Percentiles rank a stretch among this genome's conserved stretches.
Conservation (phyloP, 2,888 invertebrate genomes). For the Glyphotaelius pellucidus region DNA sequence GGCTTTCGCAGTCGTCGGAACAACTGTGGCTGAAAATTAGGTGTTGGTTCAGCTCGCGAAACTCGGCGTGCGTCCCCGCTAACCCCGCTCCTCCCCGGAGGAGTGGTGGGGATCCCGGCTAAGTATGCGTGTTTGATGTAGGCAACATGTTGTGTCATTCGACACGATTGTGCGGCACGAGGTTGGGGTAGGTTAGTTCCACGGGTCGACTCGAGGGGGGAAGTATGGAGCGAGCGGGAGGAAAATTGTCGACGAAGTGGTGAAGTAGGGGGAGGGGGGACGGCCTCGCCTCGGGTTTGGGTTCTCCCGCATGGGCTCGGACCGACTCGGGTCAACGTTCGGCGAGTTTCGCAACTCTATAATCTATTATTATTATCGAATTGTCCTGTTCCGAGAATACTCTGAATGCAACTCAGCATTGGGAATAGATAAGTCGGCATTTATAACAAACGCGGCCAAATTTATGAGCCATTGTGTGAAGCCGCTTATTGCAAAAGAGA, state of each 20-base stretch:
- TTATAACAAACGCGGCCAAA: not conserved
- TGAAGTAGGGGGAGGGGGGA: not conserved
- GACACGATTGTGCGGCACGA: constrained; percentile 55
- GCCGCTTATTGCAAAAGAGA: not conserved
- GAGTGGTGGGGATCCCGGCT: constrained; percentile 27
- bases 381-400: not conserved
- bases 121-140: constrained; percentile 41
- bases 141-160: constrained; percentile 57
- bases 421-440: not conserved
- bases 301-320: constrained; percentile 27
- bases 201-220: constrained; percentile 3
- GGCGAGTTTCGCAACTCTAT: constrained; percentile 35
- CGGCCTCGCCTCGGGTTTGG: not conserved
- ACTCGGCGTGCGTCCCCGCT: constrained; percentile 35
- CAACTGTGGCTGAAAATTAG: constrained; percentile 39
- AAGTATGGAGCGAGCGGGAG: not conserved
- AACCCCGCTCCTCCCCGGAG: not conserved
- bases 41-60: constrained; percentile 41
- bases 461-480: not conserved
- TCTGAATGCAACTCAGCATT: not conserved
- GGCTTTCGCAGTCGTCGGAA: not conserved
- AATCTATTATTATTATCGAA: constrained; percentile 2
- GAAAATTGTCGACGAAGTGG: not conserved
- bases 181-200: constrained; percentile 62
- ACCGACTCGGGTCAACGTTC: constrained; percentile 51